Base-by-base conservation (phyloP, 2,113 vertebrate genomes). In the Chaetorhynchus papuensis region DNA sequence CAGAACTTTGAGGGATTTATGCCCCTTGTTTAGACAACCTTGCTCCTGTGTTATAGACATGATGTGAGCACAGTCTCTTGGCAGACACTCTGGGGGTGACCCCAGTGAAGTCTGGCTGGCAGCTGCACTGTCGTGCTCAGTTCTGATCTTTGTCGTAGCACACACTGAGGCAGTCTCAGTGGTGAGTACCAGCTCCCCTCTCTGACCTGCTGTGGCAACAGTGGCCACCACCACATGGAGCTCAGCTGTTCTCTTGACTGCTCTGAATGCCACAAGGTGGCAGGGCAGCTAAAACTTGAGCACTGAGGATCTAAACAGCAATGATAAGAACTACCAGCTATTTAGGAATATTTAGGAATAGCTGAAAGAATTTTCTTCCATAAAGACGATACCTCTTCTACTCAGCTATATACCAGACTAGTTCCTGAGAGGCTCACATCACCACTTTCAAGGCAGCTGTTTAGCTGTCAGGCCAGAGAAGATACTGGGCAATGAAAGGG, bases 221-320 rank as follows among this genome's bases (percentile, higher is more conserved):
- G 6, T 16, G 39, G 39, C 37, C 42, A 45, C 17, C 30, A 45
- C 42, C 5, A 3, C 59, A 3, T 6, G 22, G 44, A 89, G 35
- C 1, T 53, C 37, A 52, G 24, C 42, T 75, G 52, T 68, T 71
- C 14, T 39, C 45, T 47, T 44, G 52, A 16, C 27, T 47, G 44
- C 31, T 80, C 41, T 13, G 35, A 91, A 37, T 54, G 56, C 75
- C 89, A 87, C 57, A 49, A 69, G 91, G 52, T 92, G 74, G 74
- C 78, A 53, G 41, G 33, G 66, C 57, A 87, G 68, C 37, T 69
- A 72, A 81, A 72, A 83, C 37, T 33, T n/a, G 18, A 93, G 56
- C 60, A 7, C 7, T 16, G 18, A 82, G 21, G 16, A 59, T 28
- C 35, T 78, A 7, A 82, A 66, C 35, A 72, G 56, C 59, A 41